Evolutionary conservation across 2,113 vertebrate species (phyloP).

Genomic region (Clarias gariepinus): DNA sequence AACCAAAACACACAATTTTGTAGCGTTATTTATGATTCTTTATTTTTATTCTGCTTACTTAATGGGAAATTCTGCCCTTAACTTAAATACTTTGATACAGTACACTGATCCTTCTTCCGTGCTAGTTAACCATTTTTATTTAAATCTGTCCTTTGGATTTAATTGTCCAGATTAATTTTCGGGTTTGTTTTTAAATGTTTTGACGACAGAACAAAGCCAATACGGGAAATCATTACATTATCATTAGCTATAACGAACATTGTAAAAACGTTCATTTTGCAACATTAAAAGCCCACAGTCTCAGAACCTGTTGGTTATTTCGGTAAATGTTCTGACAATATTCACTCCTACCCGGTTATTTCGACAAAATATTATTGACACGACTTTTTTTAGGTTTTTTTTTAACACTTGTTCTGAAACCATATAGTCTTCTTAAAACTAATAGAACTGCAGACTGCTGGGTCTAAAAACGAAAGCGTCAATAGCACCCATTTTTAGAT

Average conservation of each 20-base stretch:
- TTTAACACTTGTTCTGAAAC: too few relatives aligned
- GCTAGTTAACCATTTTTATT: too few relatives aligned
- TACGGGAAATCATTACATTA: background rate
- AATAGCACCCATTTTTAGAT: background rate
- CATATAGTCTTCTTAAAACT: background rate
- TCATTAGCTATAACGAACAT: background rate
- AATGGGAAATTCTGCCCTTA: too few relatives aligned
- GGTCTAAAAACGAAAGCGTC: conserved; percentile 11
- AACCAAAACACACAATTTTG: too few relatives aligned
- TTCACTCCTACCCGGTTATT: background rate
- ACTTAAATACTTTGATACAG: too few relatives aligned
- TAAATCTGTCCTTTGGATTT: background rate
- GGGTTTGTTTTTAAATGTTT: background rate
- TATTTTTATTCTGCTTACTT: too few relatives aligned
- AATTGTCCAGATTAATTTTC: too few relatives aligned
- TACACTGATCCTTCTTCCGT: too few relatives aligned
- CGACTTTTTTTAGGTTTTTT: background rate
- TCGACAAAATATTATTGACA: background rate
- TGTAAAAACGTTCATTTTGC: background rate
- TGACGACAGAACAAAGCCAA: background rate
- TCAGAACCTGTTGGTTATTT: background rate
- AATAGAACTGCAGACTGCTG: background rate
- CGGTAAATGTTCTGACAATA: too few relatives aligned
- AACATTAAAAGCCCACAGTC: background rate
- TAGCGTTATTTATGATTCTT: too few relatives aligned